Evolutionary conservation across 2,888 invertebrate genomes (phyloP).

Genomic region (Drosophila melanosoma): DNA sequence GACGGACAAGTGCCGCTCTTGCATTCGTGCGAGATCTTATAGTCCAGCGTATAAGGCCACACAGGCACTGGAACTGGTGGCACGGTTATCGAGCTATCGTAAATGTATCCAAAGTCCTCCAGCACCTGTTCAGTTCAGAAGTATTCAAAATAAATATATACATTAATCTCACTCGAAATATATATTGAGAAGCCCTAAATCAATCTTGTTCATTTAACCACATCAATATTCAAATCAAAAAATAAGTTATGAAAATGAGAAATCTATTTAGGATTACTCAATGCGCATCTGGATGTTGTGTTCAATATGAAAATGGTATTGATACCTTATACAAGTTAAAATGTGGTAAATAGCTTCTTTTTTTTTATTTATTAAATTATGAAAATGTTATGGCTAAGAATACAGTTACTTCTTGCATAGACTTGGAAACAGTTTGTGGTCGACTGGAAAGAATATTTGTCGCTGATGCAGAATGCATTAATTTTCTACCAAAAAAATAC

Average conservation of each 20-base stretch:
- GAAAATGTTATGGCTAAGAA: background rate
- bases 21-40: slow-evolving; percentile 96
- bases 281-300: background rate
- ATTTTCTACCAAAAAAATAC: background rate
- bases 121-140: slow-evolving; percentile 88
- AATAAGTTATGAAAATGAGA: background rate
- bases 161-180: background rate
- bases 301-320: background rate
- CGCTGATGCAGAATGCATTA: background rate
- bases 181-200: background rate
- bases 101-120: slow-evolving; percentile 96
- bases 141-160: slow-evolving; percentile 3
- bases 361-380: background rate
- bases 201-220: background rate
- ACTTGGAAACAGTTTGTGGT: background rate
- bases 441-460: background rate
- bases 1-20: slow-evolving; percentile 96
- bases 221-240: background rate
- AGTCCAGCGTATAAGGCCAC: slow-evolving; percentile 98
- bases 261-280: background rate
- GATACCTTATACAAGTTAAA: background rate
- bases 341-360: background rate
- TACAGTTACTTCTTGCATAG: background rate
- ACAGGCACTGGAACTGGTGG: slow-evolving; percentile 92
- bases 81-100: slow-evolving; percentile 95